Base-by-base conservation (phyloP, 2,888 invertebrate genomes). In the Acanthoscelides obtectus region DNA sequence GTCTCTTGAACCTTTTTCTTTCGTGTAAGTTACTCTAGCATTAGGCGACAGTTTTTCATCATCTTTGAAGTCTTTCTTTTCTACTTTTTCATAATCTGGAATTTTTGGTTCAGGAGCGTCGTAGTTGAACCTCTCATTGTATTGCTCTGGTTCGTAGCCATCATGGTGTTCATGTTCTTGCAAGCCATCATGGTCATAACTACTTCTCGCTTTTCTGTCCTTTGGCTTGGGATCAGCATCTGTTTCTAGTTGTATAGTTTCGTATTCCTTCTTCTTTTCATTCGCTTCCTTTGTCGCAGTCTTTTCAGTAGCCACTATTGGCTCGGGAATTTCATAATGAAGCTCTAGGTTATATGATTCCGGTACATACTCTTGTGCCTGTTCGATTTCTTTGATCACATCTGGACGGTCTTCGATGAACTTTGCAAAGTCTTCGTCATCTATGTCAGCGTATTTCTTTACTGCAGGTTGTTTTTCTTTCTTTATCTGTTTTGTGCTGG, bases 31-130 rank as follows among this genome's bases (percentile, higher is more conserved):
- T 63, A 83, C 73, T 71, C 76, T 75, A 0, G 83, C 83, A 69
- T 81, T 82, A 22, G 80, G 78, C 22, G 83, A 80, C n/a, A 83
- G 75, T 8, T 74, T 75, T 4, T 80, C 80, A 71, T 83, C 83
- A 21, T 80, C 80, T 63, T 79, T 76, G 22, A 20, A 63, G 19
- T 76, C 75, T 71, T 79, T 80, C 0, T 71, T 72, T 69, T 81
- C 80, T 5, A 80, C 68, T 72, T 78, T 76, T 17, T 73, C 74
- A 65, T 77, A 75, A 69, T 80, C 78, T 12, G 70, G 68, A 12
- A 68, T 73, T 65, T 76, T 67, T 1, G 77, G 75, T 64, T 77
- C 75, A 0, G 78, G 76, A n/a, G 72, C 71, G 19, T 72, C 73
- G 67, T 74, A 76, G 17, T 73, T 74, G 69, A 76, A 76, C 22